A percentile compares a stretch with the other conserved stretches of the same genome.
These are phyloP conservation scores for Tringa solitaria DNA, from an alignment of 2,113 vertebrate genomes.

Conservation along the genomic window DNA sequence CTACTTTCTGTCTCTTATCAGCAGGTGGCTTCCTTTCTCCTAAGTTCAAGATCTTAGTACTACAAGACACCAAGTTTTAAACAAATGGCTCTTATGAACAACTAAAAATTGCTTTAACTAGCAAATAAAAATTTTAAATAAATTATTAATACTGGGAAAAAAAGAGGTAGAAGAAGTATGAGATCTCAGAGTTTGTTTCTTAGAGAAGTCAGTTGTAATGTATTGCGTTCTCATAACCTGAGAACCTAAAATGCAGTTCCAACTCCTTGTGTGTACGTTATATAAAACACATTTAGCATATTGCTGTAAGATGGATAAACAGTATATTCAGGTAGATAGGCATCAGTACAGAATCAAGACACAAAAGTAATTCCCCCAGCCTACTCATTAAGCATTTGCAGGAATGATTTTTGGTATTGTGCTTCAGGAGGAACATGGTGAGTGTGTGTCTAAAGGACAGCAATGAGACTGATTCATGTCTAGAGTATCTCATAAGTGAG, in stretches of 20 bases:
- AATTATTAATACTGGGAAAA: not conserved
- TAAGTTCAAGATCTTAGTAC: not conserved
- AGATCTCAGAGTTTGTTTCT: not conserved
- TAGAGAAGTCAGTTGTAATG: not conserved
- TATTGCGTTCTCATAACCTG: not conserved
- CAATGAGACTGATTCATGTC: not conserved
- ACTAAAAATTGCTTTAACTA: not conserved
- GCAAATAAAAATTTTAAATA: not conserved
- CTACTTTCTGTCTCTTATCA: not conserved
- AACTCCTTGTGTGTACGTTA: not conserved
- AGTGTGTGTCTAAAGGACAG: not conserved
- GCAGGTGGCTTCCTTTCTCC: slow-evolving; percentile 16
- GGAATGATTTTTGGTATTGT: not conserved
- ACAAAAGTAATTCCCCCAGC: not conserved
- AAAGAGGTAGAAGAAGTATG: not conserved
- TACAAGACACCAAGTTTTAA: not conserved
- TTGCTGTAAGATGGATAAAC: not conserved
- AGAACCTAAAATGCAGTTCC: not conserved
- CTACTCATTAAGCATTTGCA: not conserved
- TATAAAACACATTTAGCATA: not conserved
- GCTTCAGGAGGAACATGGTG: not conserved
- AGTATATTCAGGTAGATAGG: not conserved
- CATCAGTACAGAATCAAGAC: not conserved
- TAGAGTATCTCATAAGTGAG: not conserved
- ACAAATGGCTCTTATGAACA: not conserved